Evolutionary conservation across 2,888 invertebrate species (phyloP).

Genomic region (Drosophila phalerata): DNA sequence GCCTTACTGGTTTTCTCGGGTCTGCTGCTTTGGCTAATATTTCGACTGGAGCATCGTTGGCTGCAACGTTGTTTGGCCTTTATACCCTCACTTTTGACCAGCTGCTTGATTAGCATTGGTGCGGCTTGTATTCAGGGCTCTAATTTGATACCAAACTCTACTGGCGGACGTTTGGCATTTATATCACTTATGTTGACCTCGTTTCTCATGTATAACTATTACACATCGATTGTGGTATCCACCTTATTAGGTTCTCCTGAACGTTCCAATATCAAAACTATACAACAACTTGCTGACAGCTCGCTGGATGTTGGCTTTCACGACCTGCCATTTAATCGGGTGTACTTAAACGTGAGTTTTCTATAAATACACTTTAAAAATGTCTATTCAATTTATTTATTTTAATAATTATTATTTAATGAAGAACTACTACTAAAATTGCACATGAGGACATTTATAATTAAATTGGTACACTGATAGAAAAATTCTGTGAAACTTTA

Average conservation of each 20-base stretch:
- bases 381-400: no score
- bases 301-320: constrained; percentile 87
- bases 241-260: constrained; percentile 87
- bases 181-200: constrained; percentile 79
- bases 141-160: constrained; percentile 85
- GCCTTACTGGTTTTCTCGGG: constrained; percentile 82
- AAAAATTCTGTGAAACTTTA: no score
- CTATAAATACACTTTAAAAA: no score
- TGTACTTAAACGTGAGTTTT: constrained; percentile 77
- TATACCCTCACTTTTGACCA: constrained; percentile 79
- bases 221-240: constrained; percentile 89
- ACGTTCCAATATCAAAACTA: constrained; percentile 86
- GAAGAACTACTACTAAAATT: not conserved
- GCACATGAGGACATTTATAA: not conserved
- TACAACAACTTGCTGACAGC: constrained; percentile 87
- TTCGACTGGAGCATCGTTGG: constrained; percentile 74
- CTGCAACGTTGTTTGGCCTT: constrained; percentile 57
- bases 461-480: no score
- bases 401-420: not conserved
- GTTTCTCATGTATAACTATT: constrained; percentile 88
- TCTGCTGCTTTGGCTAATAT: constrained; percentile 82
- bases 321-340: constrained; percentile 83
- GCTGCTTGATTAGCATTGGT: constrained; percentile 85
- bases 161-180: constrained; percentile 84
- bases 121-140: constrained; percentile 86